Conservation (phyloP, 2,888 invertebrate genomes). For the Timandra comae region DNA sequence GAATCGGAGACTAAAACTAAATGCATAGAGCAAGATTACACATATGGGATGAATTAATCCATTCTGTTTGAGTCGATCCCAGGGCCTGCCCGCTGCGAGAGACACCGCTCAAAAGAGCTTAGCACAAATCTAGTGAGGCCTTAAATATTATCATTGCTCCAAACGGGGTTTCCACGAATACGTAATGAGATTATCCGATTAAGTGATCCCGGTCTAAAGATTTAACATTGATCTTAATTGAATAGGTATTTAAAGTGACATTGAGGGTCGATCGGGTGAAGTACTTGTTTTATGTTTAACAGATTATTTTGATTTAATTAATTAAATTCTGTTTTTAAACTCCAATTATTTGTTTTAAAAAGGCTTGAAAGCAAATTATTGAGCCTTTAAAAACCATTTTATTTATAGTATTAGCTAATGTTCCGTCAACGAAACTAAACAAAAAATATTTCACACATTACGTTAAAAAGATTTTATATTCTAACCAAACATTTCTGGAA, state of each 20-base stretch:
- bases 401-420: too few species aligned
- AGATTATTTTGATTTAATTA: too few species aligned
- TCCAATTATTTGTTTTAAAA: too few species aligned
- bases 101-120: constrained; percentile 42
- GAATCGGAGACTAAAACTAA: constrained; percentile 11
- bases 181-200: constrained; percentile 32
- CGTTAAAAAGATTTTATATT: too few species aligned
- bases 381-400: too few species aligned
- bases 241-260: constrained; percentile 5
- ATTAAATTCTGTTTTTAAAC: too few species aligned
- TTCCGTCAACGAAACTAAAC: too few species aligned
- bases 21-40: constrained; percentile 21
- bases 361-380: too few species aligned
- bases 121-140: constrained; percentile 42
- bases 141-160: constrained; percentile 43
- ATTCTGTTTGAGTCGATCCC: constrained; percentile 34
- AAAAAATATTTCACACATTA: too few species aligned
- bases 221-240: constrained; percentile 4
- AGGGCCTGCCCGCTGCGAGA: constrained; percentile 34
- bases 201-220: constrained; percentile 11
- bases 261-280: constrained; percentile 1
- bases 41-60: constrained; percentile 31
- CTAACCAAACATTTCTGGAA: too few species aligned
- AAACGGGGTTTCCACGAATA: constrained; percentile 29
- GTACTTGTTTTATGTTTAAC: too few species aligned